Conservation (phyloP, 2,797 vertebrate genomes). For the Microchirus variegatus region DNA sequence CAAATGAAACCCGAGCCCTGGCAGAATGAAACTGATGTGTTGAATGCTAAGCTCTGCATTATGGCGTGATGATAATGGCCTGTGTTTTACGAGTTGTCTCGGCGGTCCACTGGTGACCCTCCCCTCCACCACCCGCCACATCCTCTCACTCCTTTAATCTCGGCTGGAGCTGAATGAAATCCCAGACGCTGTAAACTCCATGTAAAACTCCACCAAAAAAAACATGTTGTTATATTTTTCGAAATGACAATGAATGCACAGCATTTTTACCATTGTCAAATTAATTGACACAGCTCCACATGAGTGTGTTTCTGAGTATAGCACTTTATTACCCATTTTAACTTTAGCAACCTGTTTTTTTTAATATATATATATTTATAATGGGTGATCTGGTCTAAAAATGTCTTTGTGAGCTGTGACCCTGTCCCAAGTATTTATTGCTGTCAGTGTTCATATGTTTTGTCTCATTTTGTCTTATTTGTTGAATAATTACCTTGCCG, state of each 20-base stretch:
- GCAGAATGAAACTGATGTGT: constrained; percentile 77
- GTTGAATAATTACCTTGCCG: no score
- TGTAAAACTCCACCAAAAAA: no score
- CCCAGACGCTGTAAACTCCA: constrained; percentile 78
- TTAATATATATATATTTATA: no score
- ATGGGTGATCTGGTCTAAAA: no score
- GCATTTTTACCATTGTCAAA: not conserved
- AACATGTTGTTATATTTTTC: constrained; percentile 70
- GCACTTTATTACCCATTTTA: no score
- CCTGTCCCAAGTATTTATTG: no score
- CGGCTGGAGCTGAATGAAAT: constrained; percentile 85
- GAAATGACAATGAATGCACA: constrained; percentile 76
- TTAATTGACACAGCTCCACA: no score
- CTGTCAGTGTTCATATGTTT: no score
- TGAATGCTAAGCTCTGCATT: constrained; percentile 82
- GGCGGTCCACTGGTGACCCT: constrained; percentile 30
- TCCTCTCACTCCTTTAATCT: constrained; percentile 75
- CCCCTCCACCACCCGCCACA: constrained; percentile 42
- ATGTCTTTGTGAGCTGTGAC: no score
- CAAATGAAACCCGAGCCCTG: constrained; percentile 76
- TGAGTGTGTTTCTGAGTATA: no score
- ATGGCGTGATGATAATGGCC: constrained; percentile 80
- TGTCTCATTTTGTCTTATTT: no score
- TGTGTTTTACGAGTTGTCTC: constrained; percentile 83
- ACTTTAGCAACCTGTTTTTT: no score